Percentiles rank a stretch among this genome's conserved stretches.
Conservation (phyloP, 2,888 invertebrate species). For the Acrobasis repandana region DNA sequence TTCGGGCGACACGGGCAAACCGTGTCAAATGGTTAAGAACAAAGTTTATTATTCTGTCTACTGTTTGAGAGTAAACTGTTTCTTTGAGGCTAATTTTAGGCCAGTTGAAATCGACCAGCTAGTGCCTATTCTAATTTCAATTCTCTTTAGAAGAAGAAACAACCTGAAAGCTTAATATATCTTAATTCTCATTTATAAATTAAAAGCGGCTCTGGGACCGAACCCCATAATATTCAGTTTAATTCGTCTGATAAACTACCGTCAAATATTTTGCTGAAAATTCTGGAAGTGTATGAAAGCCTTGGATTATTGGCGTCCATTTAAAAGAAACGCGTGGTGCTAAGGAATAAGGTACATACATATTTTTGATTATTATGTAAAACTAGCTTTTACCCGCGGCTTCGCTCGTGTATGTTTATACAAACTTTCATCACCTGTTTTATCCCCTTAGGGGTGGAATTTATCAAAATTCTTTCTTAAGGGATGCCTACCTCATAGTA, state of each 20-base stretch:
- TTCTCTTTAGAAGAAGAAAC: not conserved
- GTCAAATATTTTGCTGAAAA: not conserved
- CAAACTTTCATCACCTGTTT: no score
- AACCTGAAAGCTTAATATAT: conserved; percentile 10
- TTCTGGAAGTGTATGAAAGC: not conserved
- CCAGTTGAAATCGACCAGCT: not conserved
- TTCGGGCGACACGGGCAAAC: no score
- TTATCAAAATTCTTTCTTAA: no score
- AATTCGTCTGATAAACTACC: conserved; percentile 1
- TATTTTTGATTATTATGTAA: no score
- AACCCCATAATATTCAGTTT: not conserved
- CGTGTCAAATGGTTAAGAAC: not conserved
- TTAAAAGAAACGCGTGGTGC: no score
- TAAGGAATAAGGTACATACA: no score
- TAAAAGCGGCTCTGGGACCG: conserved; percentile 5
- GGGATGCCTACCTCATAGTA: no score
- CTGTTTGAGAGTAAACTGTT: not conserved
- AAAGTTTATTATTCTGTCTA: not conserved
- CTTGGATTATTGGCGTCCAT: not conserved
- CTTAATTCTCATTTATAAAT: conserved; percentile 20
- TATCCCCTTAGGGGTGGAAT: no score
- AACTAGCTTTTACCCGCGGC: no score
- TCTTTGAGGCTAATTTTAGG: not conserved
- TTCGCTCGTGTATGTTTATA: no score
- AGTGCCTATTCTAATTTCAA: not conserved